A percentile compares a stretch with the other conserved stretches of the same genome.
Conservation (phyloP, 2,888 invertebrate genomes). For the Cheilosia urbana region DNA sequence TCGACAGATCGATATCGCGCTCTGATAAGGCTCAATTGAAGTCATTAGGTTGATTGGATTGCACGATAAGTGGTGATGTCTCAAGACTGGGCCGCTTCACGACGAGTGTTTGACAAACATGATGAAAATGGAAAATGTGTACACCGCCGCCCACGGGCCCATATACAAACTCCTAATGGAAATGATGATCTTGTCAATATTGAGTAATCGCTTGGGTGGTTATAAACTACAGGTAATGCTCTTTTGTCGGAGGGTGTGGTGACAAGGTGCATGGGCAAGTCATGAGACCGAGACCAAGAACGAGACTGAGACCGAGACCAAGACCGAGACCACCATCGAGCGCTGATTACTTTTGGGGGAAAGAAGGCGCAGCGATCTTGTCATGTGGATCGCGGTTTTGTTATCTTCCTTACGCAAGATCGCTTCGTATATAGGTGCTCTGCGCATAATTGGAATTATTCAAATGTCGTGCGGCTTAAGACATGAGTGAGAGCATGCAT, state of each 20-base stretch:
- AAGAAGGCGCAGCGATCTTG: slow-evolving; percentile 45
- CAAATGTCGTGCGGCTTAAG: slow-evolving; percentile 42
- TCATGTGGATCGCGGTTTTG: slow-evolving; percentile 32
- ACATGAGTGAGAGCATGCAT: slow-evolving; percentile 1
- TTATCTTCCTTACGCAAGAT: slow-evolving; percentile 40
- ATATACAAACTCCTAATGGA: too few relatives aligned
- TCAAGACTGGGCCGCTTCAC: slow-evolving; percentile 24
- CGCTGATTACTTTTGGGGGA: slow-evolving; percentile 53
- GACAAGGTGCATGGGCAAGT: slow-evolving; percentile 10
- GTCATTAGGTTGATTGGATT: slow-evolving; percentile 5
- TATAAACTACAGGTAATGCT: slow-evolving; percentile 49
- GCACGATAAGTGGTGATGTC: slow-evolving; percentile 4
- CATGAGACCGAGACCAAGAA: neutral
- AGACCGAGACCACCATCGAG: slow-evolving; percentile 49
- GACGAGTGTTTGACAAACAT: slow-evolving; percentile 28
- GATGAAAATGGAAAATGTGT: neutral
- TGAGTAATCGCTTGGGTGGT: slow-evolving; percentile 57
- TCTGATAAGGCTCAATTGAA: slow-evolving; percentile 27
- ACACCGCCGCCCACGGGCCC: slow-evolving; percentile 2
- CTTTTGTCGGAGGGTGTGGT: slow-evolving; percentile 43
- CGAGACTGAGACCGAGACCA: neutral
- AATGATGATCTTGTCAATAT: slow-evolving; percentile 57
- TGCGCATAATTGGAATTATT: slow-evolving; percentile 58
- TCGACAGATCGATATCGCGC: slow-evolving; percentile 13
- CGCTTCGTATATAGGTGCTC: slow-evolving; percentile 8